Base-by-base conservation (phyloP, 2,888 invertebrate genomes). In the Spialia ferax region DNA sequence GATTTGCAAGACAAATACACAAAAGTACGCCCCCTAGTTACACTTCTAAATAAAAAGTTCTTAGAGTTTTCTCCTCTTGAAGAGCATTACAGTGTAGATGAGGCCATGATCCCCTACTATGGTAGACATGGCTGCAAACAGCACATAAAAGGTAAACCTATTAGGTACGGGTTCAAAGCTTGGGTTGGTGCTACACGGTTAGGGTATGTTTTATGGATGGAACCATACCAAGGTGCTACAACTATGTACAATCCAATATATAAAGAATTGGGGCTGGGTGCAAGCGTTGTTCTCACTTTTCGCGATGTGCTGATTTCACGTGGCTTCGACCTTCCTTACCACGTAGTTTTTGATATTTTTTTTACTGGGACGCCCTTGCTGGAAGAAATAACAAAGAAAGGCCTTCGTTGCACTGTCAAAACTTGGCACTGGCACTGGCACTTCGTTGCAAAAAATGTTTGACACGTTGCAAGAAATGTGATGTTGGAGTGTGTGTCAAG, bases 51-150 rank as follows among this genome's bases (percentile, higher is more conserved):
- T 73, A 69, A 70, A 70, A 74, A 71, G 70, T 74, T 75, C 63
- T 70, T 73, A 65, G 68, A 74, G 65, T 69, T 73, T 74, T 71
- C 75, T 63, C 75, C 74, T 57, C 52, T 74, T 62, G 78, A 78
- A 71, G 74, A 79, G 71, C 61, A 76, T 63, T 74, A 77, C 67
- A 75, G 77, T 70, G 69, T 82, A 69, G 84, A 83, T 73, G 81
- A 85, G 71, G 15, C 45, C 15, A 45, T 18, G 45, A 45, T 45
- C 15, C 45, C 45, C 18, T 45, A 45, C 20, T 86, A 76, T 74
- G 83, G 79, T 22, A 69, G 77, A 35, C 79, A 80, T 73, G 74
- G 75, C 20, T 77, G 76, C 68, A 81, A 81, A 69, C 80, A 83
- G 68, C 78, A 74, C 70, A 81, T 82, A 55, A 71, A 73, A 67